Conservation (phyloP, 2,113 vertebrate genomes). For the Tympanuchus pallidicinctus region DNA sequence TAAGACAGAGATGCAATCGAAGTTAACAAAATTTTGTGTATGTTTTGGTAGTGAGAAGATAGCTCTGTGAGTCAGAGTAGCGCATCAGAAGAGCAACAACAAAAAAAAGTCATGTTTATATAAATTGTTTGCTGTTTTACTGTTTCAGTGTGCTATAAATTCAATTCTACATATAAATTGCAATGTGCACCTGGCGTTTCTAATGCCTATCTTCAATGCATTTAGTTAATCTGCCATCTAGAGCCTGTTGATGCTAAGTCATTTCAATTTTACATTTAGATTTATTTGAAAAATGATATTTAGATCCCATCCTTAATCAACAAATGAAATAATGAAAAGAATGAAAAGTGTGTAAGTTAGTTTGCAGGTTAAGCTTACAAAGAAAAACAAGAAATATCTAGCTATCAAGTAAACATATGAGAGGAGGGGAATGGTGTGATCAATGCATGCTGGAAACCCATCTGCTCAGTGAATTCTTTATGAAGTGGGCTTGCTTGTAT, state of each 20-base stretch:
- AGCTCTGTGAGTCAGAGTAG: neutral
- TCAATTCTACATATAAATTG: neutral
- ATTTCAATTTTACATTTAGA: neutral
- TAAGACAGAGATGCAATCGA: neutral
- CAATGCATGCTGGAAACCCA: neutral
- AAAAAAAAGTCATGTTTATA: neutral
- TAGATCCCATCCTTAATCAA: neutral
- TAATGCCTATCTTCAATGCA: neutral
- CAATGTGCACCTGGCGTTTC: neutral
- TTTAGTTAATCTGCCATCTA: neutral
- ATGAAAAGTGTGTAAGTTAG: neutral
- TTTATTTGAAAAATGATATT: neutral
- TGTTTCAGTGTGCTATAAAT: neutral
- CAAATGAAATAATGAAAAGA: neutral
- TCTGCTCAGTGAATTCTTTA: neutral
- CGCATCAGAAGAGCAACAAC: neutral
- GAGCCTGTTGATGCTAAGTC: neutral
- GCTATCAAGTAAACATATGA: neutral
- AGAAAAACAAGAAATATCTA: neutral
- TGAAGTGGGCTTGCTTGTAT: neutral
- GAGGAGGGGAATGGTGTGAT: neutral
- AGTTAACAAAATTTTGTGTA: neutral
- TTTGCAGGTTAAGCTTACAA: neutral
- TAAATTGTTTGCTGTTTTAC: neutral
- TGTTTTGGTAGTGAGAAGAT: neutral